phyloP scores from a whole-genome alignment of 1,140 invertebrate genomes.

The Bursaphelenchus mucronatus region DNA sequence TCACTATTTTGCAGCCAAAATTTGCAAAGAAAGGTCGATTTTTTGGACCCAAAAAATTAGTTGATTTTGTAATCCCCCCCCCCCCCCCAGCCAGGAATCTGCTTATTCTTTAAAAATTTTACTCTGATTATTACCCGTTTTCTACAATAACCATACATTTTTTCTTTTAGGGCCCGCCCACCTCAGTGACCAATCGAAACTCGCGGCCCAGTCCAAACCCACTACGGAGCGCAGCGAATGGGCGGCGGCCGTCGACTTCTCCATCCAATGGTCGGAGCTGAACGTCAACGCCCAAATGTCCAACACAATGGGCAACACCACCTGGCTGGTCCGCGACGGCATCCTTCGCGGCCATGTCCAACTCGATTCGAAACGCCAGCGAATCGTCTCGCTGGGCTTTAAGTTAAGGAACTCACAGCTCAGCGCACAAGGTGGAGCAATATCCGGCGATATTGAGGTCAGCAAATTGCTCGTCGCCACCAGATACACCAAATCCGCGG shows the following conservation, averaged over 20 bases:
- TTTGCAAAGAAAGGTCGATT: no score
- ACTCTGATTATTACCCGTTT: no score
- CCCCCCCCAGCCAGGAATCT: no score
- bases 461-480: conserved; percentile 33
- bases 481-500: conserved; percentile 29
- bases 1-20: no score
- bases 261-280: conserved; percentile 55
- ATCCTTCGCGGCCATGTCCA: conserved; percentile 34
- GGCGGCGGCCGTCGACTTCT: conserved; percentile 44
- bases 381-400: conserved; percentile 42
- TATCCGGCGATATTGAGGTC: conserved; percentile 48
- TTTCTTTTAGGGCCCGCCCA: neutral
- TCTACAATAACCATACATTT: neutral
- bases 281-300: conserved; percentile 59
- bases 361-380: conserved; percentile 41
- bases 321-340: conserved; percentile 45
- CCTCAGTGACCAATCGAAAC: neutral
- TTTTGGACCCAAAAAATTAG: no score
- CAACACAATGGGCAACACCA: conserved; percentile 51
- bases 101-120: no score
- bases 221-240: conserved; percentile 22
- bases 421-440: conserved; percentile 49
- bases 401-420: conserved; percentile 37
- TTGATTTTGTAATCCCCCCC: no score
- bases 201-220: neutral